Base-by-base conservation (phyloP, 2,113 vertebrate genomes). In the Melanotaenia duboulayi region DNA sequence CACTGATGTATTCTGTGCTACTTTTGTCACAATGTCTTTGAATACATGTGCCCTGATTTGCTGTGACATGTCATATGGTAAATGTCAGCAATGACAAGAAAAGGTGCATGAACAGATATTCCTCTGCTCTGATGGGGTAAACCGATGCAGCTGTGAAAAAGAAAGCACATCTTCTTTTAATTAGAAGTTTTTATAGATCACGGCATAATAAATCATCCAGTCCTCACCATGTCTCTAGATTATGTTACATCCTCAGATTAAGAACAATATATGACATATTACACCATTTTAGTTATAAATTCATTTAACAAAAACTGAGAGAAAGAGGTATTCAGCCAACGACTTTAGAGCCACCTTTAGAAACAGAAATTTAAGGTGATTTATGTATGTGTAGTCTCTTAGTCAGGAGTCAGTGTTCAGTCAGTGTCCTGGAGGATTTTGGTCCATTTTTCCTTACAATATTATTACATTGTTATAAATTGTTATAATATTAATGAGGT, bases 21-120 rank as follows among this genome's bases (percentile, higher is more conserved):
- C 76, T 78, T 84, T 78, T 76, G 79, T 74, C 76, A 69, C 57
- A 44, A 22, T 74, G 35, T 44, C 56, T 81, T 65, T 82, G 59
- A 40, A 12, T 64, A 68, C 63, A 16, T 35, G 58, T 16, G 4
- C 58, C 24, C 39, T 56, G 56, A 85, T 76, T 39, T 2, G 20
- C 54, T 20, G 71, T 75, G 85, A 88, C 80, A 80, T 52, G 23
- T 68, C 72, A 61, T 69, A 70, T 58, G 76, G 78, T 56, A 42
- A 80, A 78, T 71, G 78, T 86, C 80, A 85, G 55, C 60, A 20
- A 24, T 64, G 68, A 74, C 60, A 78, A 59, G 62, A 35, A 37
- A 35, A 44, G 58, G 40, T 22, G 11, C 32, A 8, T 13, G 48
- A 80, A 75, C 32, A 61, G 52, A 75, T 67, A 44, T 65, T 25